phyloP scores from a whole-genome alignment of 2,888 invertebrate species.

The Dione vanillae region DNA sequence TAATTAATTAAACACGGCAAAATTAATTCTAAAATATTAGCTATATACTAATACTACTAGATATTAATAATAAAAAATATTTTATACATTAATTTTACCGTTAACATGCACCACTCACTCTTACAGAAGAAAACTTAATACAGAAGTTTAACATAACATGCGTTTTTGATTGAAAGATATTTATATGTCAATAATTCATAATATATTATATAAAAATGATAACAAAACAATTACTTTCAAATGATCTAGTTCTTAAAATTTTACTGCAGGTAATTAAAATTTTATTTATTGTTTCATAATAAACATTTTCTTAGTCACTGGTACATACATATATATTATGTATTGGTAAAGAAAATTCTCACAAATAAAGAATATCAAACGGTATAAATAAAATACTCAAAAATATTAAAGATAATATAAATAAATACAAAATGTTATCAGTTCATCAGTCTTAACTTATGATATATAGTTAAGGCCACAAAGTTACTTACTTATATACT shows the following conservation, averaged over 20 bases:
- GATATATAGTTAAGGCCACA: slow-evolving; percentile 36
- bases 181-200: slow-evolving; percentile 29
- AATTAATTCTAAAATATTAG: slow-evolving; percentile 46
- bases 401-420: slow-evolving; percentile 23
- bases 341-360: slow-evolving; percentile 23
- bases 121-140: slow-evolving; percentile 44
- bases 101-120: slow-evolving; percentile 23
- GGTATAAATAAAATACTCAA: slow-evolving; percentile 38
- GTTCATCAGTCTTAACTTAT: slow-evolving; percentile 40
- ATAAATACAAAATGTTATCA: slow-evolving; percentile 37
- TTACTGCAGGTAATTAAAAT: not conserved
- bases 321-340: not conserved
- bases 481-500: slow-evolving; percentile 16
- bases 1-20: slow-evolving; percentile 38
- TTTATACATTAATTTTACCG: slow-evolving; percentile 46
- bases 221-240: slow-evolving; percentile 5
- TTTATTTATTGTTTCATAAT: not conserved
- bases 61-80: slow-evolving; percentile 47
- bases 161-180: slow-evolving; percentile 37
- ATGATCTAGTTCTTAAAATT: not conserved
- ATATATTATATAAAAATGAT: slow-evolving; percentile 13
- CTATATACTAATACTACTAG: slow-evolving; percentile 45
- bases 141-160: slow-evolving; percentile 44
- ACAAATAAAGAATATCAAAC: slow-evolving; percentile 35
- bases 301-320: slow-evolving; percentile 16